Evolutionary conservation across 2,888 invertebrate species (phyloP).

Genomic region (Muscina levida): DNA sequence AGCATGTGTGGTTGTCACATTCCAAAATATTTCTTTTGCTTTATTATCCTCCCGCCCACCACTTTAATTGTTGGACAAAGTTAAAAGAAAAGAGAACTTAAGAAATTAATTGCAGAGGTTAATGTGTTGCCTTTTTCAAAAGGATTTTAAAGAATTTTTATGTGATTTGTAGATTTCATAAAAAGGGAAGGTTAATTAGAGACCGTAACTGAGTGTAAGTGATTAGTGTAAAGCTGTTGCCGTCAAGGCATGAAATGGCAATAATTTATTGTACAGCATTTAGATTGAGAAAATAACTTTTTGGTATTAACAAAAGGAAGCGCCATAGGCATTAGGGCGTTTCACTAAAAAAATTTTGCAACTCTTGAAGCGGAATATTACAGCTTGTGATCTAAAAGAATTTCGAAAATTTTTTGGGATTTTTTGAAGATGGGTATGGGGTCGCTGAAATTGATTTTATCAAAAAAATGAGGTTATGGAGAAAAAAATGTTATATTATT

Average conservation of each 20-base stretch:
- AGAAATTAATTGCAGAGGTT: neutral
- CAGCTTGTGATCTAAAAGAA: no score
- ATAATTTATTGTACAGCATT: slow-evolving; percentile 16
- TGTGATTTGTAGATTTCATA: slow-evolving; percentile 5
- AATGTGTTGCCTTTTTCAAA: neutral
- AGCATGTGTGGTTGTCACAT: slow-evolving; percentile 26
- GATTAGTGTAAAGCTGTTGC: slow-evolving; percentile 20
- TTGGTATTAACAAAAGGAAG: no score
- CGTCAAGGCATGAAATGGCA: neutral
- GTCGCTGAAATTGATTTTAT: no score
- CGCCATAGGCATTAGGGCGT: no score
- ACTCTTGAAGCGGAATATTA: no score
- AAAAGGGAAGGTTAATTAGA: slow-evolving; percentile 1
- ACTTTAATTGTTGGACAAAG: neutral
- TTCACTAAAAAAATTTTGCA: no score
- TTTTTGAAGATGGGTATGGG: no score
- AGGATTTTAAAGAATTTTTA: slow-evolving; percentile 5
- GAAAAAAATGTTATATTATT: no score
- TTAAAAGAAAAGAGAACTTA: neutral
- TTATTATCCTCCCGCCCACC: slow-evolving; percentile 11
- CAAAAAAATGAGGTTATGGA: no score
- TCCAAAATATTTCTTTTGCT: slow-evolving; percentile 5
- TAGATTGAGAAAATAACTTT: no score
- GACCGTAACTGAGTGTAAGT: neutral
- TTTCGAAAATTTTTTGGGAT: no score